A percentile compares a stretch with the other conserved stretches of the same genome.
phyloP scores from a whole-genome alignment of 1,140 invertebrate species.

The Gonioctena quinquepunctata region DNA sequence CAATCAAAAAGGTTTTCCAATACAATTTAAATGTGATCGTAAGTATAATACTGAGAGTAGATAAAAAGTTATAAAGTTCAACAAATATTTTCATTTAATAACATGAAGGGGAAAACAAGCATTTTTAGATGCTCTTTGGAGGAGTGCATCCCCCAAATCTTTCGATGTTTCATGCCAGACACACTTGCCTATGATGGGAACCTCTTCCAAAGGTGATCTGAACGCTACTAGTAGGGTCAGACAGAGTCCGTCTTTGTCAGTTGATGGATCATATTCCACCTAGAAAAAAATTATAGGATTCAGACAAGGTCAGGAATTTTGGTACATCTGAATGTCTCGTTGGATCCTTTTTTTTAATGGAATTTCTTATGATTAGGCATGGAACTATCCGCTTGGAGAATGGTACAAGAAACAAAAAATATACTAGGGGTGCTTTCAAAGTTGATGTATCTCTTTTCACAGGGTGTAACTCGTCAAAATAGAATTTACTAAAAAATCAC shows the following conservation, averaged over 20 bases:
- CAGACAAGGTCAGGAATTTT: too few relatives aligned
- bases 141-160: conserved; percentile 71
- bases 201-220: conserved; percentile 80
- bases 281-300: conserved; percentile 30
- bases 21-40: too few relatives aligned
- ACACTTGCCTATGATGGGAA: conserved; percentile 83
- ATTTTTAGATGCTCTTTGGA: conserved; percentile 70
- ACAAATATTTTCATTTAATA: conserved; percentile 64
- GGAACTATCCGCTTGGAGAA: too few relatives aligned
- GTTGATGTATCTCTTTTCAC: too few relatives aligned
- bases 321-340: too few relatives aligned
- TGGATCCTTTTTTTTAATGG: too few relatives aligned
- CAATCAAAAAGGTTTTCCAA: too few relatives aligned
- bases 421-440: too few relatives aligned
- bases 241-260: conserved; percentile 77
- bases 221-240: conserved; percentile 85
- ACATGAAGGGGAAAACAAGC: conserved; percentile 80
- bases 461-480: too few relatives aligned
- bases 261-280: conserved; percentile 60
- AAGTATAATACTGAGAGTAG: neutral
- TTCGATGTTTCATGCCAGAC: conserved; percentile 81
- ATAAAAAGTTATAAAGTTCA: neutral
- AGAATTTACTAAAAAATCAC: too few relatives aligned
- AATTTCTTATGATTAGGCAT: too few relatives aligned
- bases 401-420: too few relatives aligned